Conservation (phyloP, 64 coral and sea anemone genomes). For the Pachyseris speciosa region DNA sequence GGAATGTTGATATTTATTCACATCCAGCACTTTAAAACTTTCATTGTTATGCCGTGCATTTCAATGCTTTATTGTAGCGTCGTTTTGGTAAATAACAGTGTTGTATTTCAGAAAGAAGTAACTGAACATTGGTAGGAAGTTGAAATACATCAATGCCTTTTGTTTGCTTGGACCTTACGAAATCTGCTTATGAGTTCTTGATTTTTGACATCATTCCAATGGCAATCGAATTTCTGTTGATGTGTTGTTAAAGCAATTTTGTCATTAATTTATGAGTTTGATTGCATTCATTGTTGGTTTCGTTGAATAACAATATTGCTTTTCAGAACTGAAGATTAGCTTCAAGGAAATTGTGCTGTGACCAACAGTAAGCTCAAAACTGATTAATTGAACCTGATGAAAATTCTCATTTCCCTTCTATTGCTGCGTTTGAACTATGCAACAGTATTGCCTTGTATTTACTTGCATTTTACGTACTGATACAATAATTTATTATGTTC, state of each 20-base stretch:
- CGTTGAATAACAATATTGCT: neutral
- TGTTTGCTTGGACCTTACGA: neutral
- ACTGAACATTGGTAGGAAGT: too few species aligned
- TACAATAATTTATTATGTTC: too few species aligned
- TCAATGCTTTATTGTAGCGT: too few species aligned
- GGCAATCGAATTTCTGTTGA: too few species aligned
- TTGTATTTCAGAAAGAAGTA: neutral
- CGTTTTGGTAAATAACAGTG: neutral
- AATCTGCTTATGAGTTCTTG: neutral
- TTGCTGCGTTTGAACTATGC: neutral
- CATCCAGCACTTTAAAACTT: too few species aligned
- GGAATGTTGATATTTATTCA: too few species aligned
- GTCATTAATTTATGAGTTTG: neutral
- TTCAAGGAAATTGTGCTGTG: neutral
- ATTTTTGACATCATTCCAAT: neutral
- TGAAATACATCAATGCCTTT: neutral
- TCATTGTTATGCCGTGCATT: too few species aligned
- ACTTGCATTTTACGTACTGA: too few species aligned
- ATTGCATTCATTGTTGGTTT: neutral
- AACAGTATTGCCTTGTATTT: neutral
- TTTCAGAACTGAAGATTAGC: neutral
- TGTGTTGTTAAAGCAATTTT: neutral
- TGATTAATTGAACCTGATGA: neutral
- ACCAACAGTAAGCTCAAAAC: slow-evolving; percentile 3
- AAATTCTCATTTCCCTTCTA: neutral